Percentiles rank a stretch among this genome's conserved stretches.
Conservation (phyloP, 2,888 invertebrate species). For the Thera obeliscata region DNA sequence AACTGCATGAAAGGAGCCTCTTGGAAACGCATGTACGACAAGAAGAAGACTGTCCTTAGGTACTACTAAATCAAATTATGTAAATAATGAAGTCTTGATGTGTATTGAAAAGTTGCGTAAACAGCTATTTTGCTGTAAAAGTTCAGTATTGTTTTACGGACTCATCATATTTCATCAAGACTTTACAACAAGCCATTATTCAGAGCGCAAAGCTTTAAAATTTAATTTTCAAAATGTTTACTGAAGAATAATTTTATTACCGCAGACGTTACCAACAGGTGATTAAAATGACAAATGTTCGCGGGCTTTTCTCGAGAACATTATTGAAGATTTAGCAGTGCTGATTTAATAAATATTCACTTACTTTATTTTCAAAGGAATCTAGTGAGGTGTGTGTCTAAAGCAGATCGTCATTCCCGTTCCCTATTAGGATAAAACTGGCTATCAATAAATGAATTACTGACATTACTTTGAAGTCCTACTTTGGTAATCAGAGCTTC, state of each 20-base stretch:
- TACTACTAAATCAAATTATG: too few relatives aligned
- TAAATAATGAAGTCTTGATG: too few relatives aligned
- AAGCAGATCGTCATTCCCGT: too few relatives aligned
- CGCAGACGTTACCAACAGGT: conserved; percentile 53
- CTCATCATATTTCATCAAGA: conserved; percentile 18
- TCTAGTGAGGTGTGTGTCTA: too few relatives aligned
- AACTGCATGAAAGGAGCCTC: too few relatives aligned
- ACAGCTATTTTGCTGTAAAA: neutral
- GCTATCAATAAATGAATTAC: too few relatives aligned
- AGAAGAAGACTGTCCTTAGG: too few relatives aligned
- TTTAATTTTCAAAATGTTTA: conserved; percentile 71
- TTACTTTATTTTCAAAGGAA: neutral
- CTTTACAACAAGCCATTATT: conserved; percentile 51
- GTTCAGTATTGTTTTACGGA: neutral
- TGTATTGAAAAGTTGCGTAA: neutral
- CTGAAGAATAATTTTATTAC: conserved; percentile 69
- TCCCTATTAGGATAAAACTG: too few relatives aligned
- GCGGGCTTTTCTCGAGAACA: conserved; percentile 21
- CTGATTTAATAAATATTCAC: neutral
- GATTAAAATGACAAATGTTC: conserved; percentile 35
- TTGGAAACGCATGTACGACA: too few relatives aligned
- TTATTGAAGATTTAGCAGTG: conserved; percentile 15
- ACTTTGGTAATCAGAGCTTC: too few relatives aligned
- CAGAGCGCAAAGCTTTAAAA: conserved; percentile 58
- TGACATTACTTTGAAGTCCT: too few relatives aligned